These are phyloP conservation scores for Rhagium mordax DNA, from an alignment of 2,888 invertebrate species.

Conservation along the genomic window DNA sequence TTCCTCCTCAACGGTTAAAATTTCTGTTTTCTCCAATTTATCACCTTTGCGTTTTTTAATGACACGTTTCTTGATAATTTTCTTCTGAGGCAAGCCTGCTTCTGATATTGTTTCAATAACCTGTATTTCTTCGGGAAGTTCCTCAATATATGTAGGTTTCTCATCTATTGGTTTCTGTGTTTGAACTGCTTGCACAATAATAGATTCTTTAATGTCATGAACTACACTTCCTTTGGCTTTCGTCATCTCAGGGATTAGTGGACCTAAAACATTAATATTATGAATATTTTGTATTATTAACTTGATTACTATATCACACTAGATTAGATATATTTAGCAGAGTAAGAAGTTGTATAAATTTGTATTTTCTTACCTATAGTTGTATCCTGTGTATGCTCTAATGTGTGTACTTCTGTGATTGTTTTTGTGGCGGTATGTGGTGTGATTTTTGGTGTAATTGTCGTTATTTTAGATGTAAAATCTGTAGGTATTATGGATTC, in stretches of 20 bases:
- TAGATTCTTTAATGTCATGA: conserved; percentile 58
- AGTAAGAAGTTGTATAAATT: conserved; percentile 18
- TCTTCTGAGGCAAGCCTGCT: conserved; percentile 56
- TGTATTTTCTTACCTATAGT: conserved; percentile 58
- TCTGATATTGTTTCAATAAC: conserved; percentile 58
- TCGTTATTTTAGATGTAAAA: conserved; percentile 36
- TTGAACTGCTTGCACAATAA: conserved; percentile 58
- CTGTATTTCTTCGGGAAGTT: conserved; percentile 56
- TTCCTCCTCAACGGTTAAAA: conserved; percentile 62
- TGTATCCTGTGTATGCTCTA: conserved; percentile 61
- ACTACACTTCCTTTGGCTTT: conserved; percentile 54
- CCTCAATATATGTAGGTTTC: conserved; percentile 47
- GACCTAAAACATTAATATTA: conserved; percentile 55
- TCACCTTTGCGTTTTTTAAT: conserved; percentile 62
- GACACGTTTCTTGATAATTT: conserved; percentile 61
- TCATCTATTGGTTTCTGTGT: conserved; percentile 59
- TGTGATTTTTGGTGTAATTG: conserved; percentile 56
- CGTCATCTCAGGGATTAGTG: conserved; percentile 42
- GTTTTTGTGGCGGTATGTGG: conserved; percentile 59
- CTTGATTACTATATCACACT: background rate
- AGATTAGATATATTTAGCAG: background rate
- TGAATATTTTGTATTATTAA: background rate
- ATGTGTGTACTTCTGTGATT: conserved; percentile 62
- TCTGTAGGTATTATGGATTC: conserved; percentile 31
- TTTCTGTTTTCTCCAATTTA: conserved; percentile 59